Evolutionary conservation across 2,113 vertebrate species (phyloP).

Genomic region (Egretta garzetta): DNA sequence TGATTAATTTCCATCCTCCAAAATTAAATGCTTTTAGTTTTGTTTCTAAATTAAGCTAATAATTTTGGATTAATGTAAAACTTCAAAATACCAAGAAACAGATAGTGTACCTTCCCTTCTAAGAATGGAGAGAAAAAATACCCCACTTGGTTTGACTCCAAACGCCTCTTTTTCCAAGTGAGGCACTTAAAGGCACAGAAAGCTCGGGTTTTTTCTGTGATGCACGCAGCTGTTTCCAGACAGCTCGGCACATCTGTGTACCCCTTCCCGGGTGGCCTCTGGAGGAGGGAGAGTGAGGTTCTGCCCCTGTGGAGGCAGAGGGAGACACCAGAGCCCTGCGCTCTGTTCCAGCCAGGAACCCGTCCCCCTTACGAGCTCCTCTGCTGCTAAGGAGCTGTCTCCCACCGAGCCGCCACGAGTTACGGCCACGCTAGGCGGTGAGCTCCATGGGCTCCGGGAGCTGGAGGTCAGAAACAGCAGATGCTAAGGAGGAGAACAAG

Average conservation of each 20-base stretch:
- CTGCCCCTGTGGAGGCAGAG: fast-evolving
- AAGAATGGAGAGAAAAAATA: background rate
- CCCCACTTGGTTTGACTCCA: background rate
- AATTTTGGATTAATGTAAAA: background rate
- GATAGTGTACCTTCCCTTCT: background rate
- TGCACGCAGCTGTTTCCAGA: background rate
- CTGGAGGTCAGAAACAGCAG: background rate
- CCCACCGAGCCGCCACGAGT: background rate
- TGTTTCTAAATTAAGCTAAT: background rate
- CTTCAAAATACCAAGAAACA: background rate
- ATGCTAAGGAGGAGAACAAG: background rate
- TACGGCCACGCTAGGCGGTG: fast-evolving
- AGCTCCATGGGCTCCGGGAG: background rate
- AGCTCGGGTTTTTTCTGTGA: background rate
- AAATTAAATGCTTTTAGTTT: background rate
- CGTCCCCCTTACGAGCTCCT: background rate
- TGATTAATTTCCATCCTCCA: background rate
- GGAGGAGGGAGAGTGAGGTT: background rate
- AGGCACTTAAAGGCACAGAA: background rate
- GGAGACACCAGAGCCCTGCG: fast-evolving
- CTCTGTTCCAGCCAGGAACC: background rate
- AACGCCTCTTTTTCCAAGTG: background rate
- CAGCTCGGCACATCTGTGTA: background rate
- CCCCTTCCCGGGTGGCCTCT: fast-evolving
- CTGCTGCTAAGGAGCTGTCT: background rate